Conservation (phyloP, 2,888 invertebrate genomes). For the Coelopa pilipes region DNA sequence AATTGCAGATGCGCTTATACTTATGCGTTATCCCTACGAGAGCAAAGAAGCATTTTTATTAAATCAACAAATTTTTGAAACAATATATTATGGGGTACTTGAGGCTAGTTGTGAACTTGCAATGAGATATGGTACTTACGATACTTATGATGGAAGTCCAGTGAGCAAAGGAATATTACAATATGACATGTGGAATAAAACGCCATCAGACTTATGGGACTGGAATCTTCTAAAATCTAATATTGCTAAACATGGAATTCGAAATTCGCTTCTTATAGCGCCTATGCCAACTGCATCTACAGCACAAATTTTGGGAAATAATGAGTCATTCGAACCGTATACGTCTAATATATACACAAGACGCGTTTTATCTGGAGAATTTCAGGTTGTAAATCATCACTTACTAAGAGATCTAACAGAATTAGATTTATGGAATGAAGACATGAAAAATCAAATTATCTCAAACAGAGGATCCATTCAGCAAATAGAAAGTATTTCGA, state of each 20-base stretch:
- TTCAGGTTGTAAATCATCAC: slow-evolving; percentile 96
- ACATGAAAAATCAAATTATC: slow-evolving; percentile 94
- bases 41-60: slow-evolving; percentile 84
- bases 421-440: slow-evolving; percentile 90
- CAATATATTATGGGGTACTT: slow-evolving; percentile 95
- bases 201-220: slow-evolving; percentile 87
- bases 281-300: slow-evolving; percentile 99
- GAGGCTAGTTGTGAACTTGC: slow-evolving; percentile 97
- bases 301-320: slow-evolving; percentile 98
- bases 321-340: slow-evolving; percentile 98
- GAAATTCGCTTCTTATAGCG: slow-evolving; percentile 93
- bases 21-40: slow-evolving; percentile 94
- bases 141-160: slow-evolving; percentile 91
- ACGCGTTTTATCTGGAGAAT: slow-evolving; percentile 94
- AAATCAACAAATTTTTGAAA: slow-evolving; percentile 97
- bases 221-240: slow-evolving; percentile 86
- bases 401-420: slow-evolving; percentile 93
- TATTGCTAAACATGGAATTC: slow-evolving; percentile 87
- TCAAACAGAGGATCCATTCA: slow-evolving; percentile 93
- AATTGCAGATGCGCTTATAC: slow-evolving; percentile 96
- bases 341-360: slow-evolving; percentile 97
- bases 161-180: slow-evolving; percentile 95
- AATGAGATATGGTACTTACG: slow-evolving; percentile 84
- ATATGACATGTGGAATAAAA: slow-evolving; percentile 97
- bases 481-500: slow-evolving; percentile 85